Conservation (phyloP, 2,113 vertebrate species). For the Perca schrenkii region DNA sequence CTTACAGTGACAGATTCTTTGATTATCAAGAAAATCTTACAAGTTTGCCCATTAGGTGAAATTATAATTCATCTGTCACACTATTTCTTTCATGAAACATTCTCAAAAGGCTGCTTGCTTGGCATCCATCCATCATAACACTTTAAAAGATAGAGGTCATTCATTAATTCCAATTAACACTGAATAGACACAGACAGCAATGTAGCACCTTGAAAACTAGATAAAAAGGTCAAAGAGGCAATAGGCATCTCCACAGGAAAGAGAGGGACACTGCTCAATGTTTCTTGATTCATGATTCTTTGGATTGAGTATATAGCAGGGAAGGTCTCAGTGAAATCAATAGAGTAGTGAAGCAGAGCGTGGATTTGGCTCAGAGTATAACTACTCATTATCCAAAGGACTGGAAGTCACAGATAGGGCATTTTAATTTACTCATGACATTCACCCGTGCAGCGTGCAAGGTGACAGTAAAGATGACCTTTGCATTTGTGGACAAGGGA, state of each 20-base stretch:
- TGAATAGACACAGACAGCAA: slow-evolving; percentile 23
- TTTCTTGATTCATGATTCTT: slow-evolving; percentile 30
- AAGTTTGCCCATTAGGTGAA: not conserved
- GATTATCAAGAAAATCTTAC: slow-evolving; percentile 7
- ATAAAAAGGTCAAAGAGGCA: slow-evolving; percentile 57
- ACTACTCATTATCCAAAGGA: slow-evolving; percentile 79
- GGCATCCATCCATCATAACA: slow-evolving; percentile 6
- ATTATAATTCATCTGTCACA: not conserved
- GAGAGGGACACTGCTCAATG: slow-evolving; percentile 47
- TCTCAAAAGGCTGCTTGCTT: slow-evolving; percentile 11
- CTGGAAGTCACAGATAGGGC: slow-evolving; percentile 81
- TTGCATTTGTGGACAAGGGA: slow-evolving; percentile 73
- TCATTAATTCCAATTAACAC: slow-evolving; percentile 46
- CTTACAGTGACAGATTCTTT: not conserved
- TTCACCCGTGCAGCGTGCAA: slow-evolving; percentile 64
- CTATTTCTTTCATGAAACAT: not conserved
- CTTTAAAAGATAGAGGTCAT: slow-evolving; percentile 15
- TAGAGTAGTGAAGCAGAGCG: slow-evolving; percentile 74
- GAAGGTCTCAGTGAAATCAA: slow-evolving; percentile 77
- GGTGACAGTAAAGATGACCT: slow-evolving; percentile 78
- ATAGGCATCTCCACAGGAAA: slow-evolving; percentile 52
- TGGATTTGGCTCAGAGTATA: slow-evolving; percentile 75
- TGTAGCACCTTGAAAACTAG: slow-evolving; percentile 35
- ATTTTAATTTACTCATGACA: slow-evolving; percentile 83
- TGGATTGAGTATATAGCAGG: slow-evolving; percentile 59